phyloP scores from a whole-genome alignment of 2,797 vertebrate species.

The Fistularia tabacaria region DNA sequence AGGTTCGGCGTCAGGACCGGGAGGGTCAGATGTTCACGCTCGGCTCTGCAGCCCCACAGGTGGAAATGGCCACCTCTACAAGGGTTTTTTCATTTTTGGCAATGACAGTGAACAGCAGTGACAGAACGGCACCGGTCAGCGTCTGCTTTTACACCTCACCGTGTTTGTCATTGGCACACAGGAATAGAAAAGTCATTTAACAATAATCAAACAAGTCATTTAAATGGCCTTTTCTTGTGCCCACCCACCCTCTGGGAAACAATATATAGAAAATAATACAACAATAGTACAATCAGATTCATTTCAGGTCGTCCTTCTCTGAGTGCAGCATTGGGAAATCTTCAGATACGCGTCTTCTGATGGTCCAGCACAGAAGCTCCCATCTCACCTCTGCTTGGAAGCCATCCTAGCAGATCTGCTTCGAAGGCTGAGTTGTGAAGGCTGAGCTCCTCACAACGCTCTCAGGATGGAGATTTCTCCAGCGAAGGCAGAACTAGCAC shows the following conservation, averaged over 20 bases:
- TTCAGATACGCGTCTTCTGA: constrained; percentile 33
- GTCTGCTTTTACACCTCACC: constrained; percentile 22
- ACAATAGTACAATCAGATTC: constrained; percentile 54
- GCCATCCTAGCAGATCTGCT: constrained; percentile 13
- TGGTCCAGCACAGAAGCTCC: constrained; percentile 34
- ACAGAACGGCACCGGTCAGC: no score
- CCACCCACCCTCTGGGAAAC: constrained; percentile 8
- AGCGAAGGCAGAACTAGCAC: constrained; percentile 46
- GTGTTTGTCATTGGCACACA: constrained; percentile 59
- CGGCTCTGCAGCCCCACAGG: neutral
- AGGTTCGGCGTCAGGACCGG: no score
- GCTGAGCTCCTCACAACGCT: constrained; percentile 29
- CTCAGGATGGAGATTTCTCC: constrained; percentile 22
- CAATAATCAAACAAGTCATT: constrained; percentile 42
- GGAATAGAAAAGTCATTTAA: constrained; percentile 42
- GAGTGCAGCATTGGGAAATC: constrained; percentile 63
- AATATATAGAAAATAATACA: constrained; percentile 37
- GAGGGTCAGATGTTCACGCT: no score
- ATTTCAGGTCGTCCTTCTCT: constrained; percentile 46
- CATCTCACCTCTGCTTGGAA: constrained; percentile 33
- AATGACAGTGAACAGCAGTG: no score
- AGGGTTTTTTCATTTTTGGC: constrained; percentile 28
- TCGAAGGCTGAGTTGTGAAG: constrained; percentile 38
- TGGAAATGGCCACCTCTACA: constrained; percentile 1
- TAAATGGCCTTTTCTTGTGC: neutral